Conservation (phyloP, 2,888 invertebrate genomes). For the Pelosia muscerda region DNA sequence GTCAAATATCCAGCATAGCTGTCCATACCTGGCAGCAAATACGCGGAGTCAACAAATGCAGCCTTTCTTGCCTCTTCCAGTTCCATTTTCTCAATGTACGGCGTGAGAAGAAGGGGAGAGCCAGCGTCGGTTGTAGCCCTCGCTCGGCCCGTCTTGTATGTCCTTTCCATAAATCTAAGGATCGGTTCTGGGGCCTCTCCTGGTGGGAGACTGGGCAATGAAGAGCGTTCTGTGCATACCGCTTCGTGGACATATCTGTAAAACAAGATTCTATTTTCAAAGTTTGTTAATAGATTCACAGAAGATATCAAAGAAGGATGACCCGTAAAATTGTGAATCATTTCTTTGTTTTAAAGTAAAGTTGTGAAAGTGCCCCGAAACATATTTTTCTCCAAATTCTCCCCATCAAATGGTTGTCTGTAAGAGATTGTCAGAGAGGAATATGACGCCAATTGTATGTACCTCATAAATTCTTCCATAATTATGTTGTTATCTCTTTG, state of each 20-base stretch:
- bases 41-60: slow-evolving; percentile 75
- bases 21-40: slow-evolving; percentile 77
- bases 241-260: slow-evolving; percentile 62
- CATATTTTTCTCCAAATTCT: no score
- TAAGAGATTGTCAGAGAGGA: no score
- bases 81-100: slow-evolving; percentile 83
- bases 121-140: slow-evolving; percentile 74
- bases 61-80: slow-evolving; percentile 81
- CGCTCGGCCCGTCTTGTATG: slow-evolving; percentile 66
- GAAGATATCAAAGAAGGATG: no score
- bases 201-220: slow-evolving; percentile 75
- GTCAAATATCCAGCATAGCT: slow-evolving; percentile 83
- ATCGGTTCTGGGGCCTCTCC: slow-evolving; percentile 82
- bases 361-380: no score
- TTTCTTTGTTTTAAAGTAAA: no score
- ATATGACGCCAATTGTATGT: no score
- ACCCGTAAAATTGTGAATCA: no score
- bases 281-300: neutral
- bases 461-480: no score
- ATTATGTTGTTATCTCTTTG: no score
- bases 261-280: neutral
- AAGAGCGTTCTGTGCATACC: slow-evolving; percentile 57
- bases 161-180: slow-evolving; percentile 76
- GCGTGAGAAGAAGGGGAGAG: slow-evolving; percentile 84
- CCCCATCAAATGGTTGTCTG: no score